Base-by-base conservation (phyloP, 2,888 invertebrate species). In the Pristionchus mayeri region DNA sequence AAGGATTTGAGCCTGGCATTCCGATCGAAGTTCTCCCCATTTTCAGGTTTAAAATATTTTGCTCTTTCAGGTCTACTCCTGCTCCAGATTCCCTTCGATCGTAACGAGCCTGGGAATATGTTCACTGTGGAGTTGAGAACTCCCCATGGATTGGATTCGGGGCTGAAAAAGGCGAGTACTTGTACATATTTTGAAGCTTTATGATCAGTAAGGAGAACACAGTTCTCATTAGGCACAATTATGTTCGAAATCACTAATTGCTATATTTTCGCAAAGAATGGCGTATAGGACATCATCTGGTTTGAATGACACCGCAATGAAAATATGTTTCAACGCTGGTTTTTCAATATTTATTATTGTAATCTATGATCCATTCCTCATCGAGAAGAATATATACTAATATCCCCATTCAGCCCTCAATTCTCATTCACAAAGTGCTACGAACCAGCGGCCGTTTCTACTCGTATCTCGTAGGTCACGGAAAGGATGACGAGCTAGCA, bases 71-170 rank as follows among this genome's bases (percentile, higher is more conserved):
- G 76, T 30, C 48, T 88, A 87, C 85, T 93, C 24, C 85, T 93
- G 27, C 86, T 92, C 13, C 86, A 89, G 63, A 85, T 90, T 13
- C 90, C 90, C 13, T 93, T 91, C 86, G 91, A 92, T 83, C 85
- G 92, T 16, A 89, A 91, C 85, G 89, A 92, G 54, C 88, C 91
- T 21, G 71, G 84, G n/a, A 92, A 91, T 84, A 89, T 91, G 16
- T 92, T 87, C 84, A 92, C 92, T 0, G 88, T 92, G 9, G 92
- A 92, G 75, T 86, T 90, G 54, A 82, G 92, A 9, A 92, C 92
- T 1, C 90, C 89, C 6, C 85, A 87, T 52, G 88, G 88, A 30
- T 85, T 87, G 52, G 92, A 92, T 78, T 85, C 86, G 34, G 92
- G 89, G 0, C 90, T 91, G 48, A 57, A 60, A 71, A 89, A 90